Base-by-base conservation (phyloP, 2,113 vertebrate genomes). In the Phyllostomus discolor region DNA sequence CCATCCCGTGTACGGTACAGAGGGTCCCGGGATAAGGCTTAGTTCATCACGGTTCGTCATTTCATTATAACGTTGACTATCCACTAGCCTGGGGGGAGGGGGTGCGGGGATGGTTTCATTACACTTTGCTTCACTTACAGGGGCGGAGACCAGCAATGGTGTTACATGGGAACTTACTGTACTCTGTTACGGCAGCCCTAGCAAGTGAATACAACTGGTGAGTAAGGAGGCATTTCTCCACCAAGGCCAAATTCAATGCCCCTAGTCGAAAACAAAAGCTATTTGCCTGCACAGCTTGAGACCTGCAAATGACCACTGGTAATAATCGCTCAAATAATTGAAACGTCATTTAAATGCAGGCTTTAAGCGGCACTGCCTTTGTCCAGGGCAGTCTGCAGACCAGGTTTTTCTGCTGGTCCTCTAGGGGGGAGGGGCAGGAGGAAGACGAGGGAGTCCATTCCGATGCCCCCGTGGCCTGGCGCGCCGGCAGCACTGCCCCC, bases 371-470 rank as follows among this genome's bases (percentile, higher is more conserved):
- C n/a, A 62, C 67, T 70, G 59, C 62, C 41, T 73, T 94, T 88
- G n/a, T 67, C 38, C 19, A 1, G 10, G 7, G 59, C 41, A 52
- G 48, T 70, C 15, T 76, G 75, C 73, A 90, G 90, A n/a, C 16
- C 41, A 72, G 6, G 20, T 69, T 90, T 91, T 64, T 38, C 54
- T 35, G 48, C 38, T 43, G 31, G 31, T 38, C 50, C 50, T 69
- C 17, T 14, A 22, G 2, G 2, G 4, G 10, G 11, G 0, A 0
- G 14, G 14, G 15, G 14, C 28, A 28, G 31, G 9, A 11, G 22
- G 14, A 33, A 43, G 31, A 54, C 22, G 41, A 31, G 28, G 20
- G 52, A n/a, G 62, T 76, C 67, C 70, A 73, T 48, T n/a, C 20
- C 10, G 24, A 73, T 28, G 52, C 46, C 67, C 84, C 31, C 31